A percentile compares a stretch with the other conserved stretches of the same genome.
These are phyloP conservation scores for Meriones psammophilus DNA, from an alignment of 2,797 vertebrate species.

Conservation along the genomic window DNA sequence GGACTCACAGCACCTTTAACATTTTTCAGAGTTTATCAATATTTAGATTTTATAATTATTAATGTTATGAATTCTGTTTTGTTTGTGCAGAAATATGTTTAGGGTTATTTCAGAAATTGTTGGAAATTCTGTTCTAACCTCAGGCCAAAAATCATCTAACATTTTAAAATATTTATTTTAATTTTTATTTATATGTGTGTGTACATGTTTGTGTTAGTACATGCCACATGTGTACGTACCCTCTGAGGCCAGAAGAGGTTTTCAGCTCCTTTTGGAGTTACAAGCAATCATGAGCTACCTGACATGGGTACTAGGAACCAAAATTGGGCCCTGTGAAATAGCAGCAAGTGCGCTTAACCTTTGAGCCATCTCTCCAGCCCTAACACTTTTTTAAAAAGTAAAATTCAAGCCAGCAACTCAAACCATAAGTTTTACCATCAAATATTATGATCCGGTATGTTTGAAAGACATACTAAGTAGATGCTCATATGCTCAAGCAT, in stretches of 20 bases:
- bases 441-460: not conserved
- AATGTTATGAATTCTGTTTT: not conserved
- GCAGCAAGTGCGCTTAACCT: not conserved
- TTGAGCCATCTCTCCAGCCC: not conserved
- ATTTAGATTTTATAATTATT: not conserved
- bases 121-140: not conserved
- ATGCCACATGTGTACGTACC: not conserved
- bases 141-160: not conserved
- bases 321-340: not conserved
- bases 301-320: not conserved
- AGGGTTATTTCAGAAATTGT: not conserved
- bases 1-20: not conserved
- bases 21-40: not conserved
- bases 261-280: not conserved
- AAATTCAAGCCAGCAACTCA: not conserved
- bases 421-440: not conserved
- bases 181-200: not conserved
- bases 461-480: not conserved
- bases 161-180: not conserved
- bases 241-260: not conserved
- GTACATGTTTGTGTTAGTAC: not conserved
- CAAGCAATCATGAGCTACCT: not conserved
- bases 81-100: not conserved
- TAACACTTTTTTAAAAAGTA: not conserved
- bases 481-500: not conserved